Conservation (phyloP, 1,140 invertebrate species). For the Diorhabda sublineata region DNA sequence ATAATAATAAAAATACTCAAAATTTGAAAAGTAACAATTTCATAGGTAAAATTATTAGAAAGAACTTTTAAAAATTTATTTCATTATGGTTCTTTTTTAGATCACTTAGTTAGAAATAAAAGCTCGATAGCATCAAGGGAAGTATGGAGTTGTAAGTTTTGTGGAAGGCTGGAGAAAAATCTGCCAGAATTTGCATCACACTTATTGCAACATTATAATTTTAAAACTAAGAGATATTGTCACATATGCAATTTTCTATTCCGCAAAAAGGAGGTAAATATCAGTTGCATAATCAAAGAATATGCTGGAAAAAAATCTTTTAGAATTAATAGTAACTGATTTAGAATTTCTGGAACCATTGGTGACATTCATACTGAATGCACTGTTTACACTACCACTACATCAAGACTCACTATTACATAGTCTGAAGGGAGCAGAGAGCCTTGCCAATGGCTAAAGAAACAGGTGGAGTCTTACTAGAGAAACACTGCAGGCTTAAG, state of each 20-base stretch:
- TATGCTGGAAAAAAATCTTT: no score
- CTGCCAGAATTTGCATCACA: conserved; percentile 44
- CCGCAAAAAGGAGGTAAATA: conserved; percentile 33
- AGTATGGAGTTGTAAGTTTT: conserved; percentile 47
- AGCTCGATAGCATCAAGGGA: conserved; percentile 39
- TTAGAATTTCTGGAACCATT: no score
- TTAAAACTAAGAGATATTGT: conserved; percentile 36
- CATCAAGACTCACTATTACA: no score
- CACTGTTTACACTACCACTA: no score
- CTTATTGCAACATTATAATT: conserved; percentile 41
- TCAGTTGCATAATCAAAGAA: no score
- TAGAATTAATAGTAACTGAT: no score
- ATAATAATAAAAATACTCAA: conserved; percentile 1
- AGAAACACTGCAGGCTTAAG: no score
- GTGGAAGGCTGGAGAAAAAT: conserved; percentile 37
- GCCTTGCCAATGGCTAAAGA: no score
- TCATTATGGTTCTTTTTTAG: conserved; percentile 28
- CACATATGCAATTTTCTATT: conserved; percentile 38
- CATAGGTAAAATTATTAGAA: background rate
- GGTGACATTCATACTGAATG: no score
- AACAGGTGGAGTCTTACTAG: no score
- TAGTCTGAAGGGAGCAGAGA: no score
- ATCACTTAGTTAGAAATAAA: conserved; percentile 38
- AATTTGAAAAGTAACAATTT: background rate
- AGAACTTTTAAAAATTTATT: background rate